Percentiles rank a stretch among this genome's conserved stretches.
These are phyloP conservation scores for Phrynocephalus guinanensis DNA, from an alignment of 2,797 vertebrate genomes.

Conservation along the genomic window DNA sequence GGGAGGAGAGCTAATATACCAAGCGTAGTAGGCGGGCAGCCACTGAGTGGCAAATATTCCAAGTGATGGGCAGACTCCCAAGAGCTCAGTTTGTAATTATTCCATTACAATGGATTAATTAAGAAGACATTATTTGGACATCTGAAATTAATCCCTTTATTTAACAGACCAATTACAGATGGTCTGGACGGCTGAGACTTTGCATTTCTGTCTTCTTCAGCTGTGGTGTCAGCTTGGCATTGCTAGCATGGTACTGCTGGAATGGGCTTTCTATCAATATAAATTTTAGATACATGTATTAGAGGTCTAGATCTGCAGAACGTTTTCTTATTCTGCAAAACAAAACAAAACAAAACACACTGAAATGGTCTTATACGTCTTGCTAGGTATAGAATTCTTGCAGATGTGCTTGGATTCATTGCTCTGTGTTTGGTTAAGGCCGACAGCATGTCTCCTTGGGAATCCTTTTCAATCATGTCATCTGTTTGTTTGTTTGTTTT, in stretches of 20 bases:
- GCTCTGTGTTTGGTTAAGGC: background rate
- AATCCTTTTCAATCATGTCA: background rate
- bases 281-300: background rate
- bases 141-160: conserved; percentile 28
- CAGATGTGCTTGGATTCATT: background rate
- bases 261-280: background rate
- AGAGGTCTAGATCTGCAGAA: background rate
- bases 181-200: background rate
- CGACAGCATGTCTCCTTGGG: background rate
- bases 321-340: background rate
- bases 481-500: background rate
- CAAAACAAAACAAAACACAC: too few relatives aligned
- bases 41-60: background rate
- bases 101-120: conserved; percentile 37
- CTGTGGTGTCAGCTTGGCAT: background rate
- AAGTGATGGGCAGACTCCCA: conserved; percentile 5
- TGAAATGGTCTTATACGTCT: background rate
- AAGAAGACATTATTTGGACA: conserved; percentile 11
- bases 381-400: background rate
- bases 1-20: conserved; percentile 16
- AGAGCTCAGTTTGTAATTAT: conserved; percentile 24
- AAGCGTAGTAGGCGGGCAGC: background rate
- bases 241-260: background rate
- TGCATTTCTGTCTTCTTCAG: background rate
- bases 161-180: conserved; percentile 28